Base-by-base conservation (phyloP, 2,888 invertebrate species). In the Neoascia interrupta region DNA sequence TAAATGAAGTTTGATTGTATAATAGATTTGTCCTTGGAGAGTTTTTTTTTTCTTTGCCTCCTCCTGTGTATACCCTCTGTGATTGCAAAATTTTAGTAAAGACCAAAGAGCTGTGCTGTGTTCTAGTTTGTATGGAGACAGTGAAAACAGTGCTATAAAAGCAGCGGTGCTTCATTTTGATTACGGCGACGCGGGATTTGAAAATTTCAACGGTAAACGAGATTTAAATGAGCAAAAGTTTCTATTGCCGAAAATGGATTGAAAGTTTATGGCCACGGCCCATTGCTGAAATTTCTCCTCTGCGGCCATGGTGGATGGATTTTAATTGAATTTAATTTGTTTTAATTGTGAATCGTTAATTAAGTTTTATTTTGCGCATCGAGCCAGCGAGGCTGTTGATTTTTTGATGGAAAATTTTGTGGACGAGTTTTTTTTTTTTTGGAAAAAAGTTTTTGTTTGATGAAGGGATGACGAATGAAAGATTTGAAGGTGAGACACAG, bases 281-380 rank as follows among this genome's bases (percentile, higher is more conserved):
- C 15, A 0, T 41, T 41, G n/a, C n/a, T 3, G 31, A 31, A 31
- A n/a, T 47, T 28, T 19, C 18, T 16, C 18, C 15, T 56, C 13
- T 49, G 31, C 15, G n/a, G 34, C 8, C n/a, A 13, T 1, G 3
- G 11, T 16, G 31, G 39, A 63, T 51, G 63, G 36, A 49, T 53
- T 58, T 76, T 76, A 76, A 76, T 76, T 76, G 63, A 76, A 72
- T 76, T 76, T 72, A 72, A 76, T 76, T 76, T 76, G 76, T 54
- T 72, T 72, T 72, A 60, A 76, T 66, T 63, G 76, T 58, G 34
- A 47, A 72, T 56, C 60, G 54, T 76, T 60, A 76, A 76, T 72
- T 60, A 49, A 47, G 63, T 60, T 76, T 47, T 45, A 45, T 56
- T 58, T 3, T 10, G 5, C 36, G 16, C n/a, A n/a, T n/a, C n/a